Percentiles rank a stretch among this genome's conserved stretches.
phyloP scores from a whole-genome alignment of 2,797 vertebrate species.

The Gambusia yucatana region DNA sequence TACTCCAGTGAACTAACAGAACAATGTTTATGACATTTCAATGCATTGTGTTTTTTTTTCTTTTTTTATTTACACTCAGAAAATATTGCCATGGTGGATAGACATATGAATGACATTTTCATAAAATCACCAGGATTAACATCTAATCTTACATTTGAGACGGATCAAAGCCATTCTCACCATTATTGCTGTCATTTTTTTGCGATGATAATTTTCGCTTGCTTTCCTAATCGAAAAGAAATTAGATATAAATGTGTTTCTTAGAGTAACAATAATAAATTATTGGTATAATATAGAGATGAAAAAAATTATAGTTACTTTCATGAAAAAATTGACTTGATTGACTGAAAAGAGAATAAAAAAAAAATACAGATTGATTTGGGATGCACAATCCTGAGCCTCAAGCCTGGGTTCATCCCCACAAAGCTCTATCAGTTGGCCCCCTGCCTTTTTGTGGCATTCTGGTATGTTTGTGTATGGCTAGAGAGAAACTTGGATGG shows the following conservation, averaged over 20 bases:
- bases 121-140: conserved; percentile 63
- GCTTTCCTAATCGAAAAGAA: conserved; percentile 28
- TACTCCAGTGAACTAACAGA: conserved; percentile 52
- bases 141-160: conserved; percentile 68
- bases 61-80: conserved; percentile 30
- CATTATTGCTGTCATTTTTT: conserved; percentile 36
- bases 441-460: conserved; percentile 57
- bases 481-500: conserved; percentile 52
- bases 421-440: conserved; percentile 50
- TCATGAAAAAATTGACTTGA: not conserved
- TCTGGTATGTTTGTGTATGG: conserved; percentile 69
- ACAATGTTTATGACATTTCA: conserved; percentile 41
- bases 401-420: conserved; percentile 58
- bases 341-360: conserved; percentile 36
- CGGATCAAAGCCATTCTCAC: conserved; percentile 52
- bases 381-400: conserved; percentile 40
- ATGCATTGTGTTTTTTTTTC: conserved; percentile 22
- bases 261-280: conserved; percentile 15
- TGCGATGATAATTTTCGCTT: conserved; percentile 32
- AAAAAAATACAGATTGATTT: conserved; percentile 55
- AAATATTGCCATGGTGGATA: conserved; percentile 42
- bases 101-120: conserved; percentile 66
- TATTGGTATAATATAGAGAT: not conserved
- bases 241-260: conserved; percentile 8
- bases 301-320: not conserved